A percentile compares a stretch with the other conserved stretches of the same genome.
phyloP scores from a whole-genome alignment of 2,113 vertebrate species.

The Cyanoderma ruficeps region DNA sequence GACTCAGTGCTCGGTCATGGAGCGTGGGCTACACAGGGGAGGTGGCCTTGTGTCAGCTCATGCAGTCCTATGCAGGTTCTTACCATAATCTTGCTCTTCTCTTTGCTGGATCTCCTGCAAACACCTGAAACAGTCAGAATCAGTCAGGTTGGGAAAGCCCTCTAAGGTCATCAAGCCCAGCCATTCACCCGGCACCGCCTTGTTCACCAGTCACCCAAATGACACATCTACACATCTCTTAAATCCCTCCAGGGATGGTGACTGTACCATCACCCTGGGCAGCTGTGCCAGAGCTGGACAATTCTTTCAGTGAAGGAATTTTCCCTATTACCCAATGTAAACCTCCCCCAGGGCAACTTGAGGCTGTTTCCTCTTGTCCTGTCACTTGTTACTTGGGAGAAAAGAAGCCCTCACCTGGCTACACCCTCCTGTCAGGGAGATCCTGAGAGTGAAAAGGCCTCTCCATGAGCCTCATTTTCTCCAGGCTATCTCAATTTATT shows the following conservation, averaged over 20 bases:
- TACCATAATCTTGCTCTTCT: background rate
- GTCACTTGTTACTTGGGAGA: background rate
- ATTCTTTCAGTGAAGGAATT: background rate
- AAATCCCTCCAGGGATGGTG: background rate
- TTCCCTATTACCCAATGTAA: background rate
- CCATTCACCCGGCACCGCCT: background rate
- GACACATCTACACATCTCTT: background rate
- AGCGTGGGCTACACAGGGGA: background rate
- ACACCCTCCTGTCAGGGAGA: background rate
- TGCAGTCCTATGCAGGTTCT: background rate
- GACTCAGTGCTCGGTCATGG: rapidly evolving
- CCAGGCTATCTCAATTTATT: background rate
- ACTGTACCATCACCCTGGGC: background rate
- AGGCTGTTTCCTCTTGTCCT: background rate
- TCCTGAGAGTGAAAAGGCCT: background rate
- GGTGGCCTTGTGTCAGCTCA: background rate
- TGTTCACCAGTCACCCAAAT: background rate
- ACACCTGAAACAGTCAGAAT: background rate
- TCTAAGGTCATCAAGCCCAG: background rate
- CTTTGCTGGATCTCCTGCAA: background rate
- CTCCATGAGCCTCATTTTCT: background rate
- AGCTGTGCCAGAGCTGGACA: background rate
- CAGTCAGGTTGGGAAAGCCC: background rate
- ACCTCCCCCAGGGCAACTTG: background rate
- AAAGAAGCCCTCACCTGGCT: background rate